Evolutionary conservation across 1,140 invertebrate species (phyloP), one percentile per base, ranked within the genome.

Genomic region (Drosophila grimshawi): DNA sequence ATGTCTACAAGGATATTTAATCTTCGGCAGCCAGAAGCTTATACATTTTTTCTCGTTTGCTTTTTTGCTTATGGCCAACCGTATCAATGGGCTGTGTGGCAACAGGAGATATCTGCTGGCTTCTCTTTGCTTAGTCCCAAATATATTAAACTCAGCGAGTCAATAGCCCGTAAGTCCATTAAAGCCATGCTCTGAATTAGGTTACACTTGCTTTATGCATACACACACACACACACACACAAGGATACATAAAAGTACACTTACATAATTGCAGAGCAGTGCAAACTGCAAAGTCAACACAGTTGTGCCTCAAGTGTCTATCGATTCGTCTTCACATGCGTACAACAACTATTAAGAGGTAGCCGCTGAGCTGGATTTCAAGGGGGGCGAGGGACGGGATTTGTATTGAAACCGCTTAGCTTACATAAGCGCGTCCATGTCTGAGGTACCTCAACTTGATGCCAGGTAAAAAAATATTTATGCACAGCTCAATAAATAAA

Each of bases 401-500:
- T 46, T 45, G 62, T 67, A 67, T 72, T 39, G 46, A 37, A 56
- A 70, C 45, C 61, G 61, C 68, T 53, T 69, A 76, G 49, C 43
- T 73, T 61, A 66, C 35, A n/a, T 8, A 49, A 33, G 29, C 51
- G 27, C 56, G 60, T 7, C 37, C 35, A 19, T 27, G 46, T 33
- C 57, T 59, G 32, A 57, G 82, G 81, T 68, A 67, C 83, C 74
- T 68, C 53, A 61, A 75, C 61, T 74, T 52, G 73, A 63, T 78
- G 75, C 69, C 59, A 35, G 65, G 75, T 80, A 73, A 83, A 73
- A 83, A 82, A 68, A 85, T 88, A 88, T 86, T 86, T 86, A 89
- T 88, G 83, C 85, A 83, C 83, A 89, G 83, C 77, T 88, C 83
- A 67, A 83, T 88, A 88, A 88, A 88, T 88, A 88, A 88, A 88